Evolutionary conservation across 2,797 vertebrate genomes (phyloP), one percentile per base, ranked within the genome.

Genomic region (Micromesistius poutassou): DNA sequence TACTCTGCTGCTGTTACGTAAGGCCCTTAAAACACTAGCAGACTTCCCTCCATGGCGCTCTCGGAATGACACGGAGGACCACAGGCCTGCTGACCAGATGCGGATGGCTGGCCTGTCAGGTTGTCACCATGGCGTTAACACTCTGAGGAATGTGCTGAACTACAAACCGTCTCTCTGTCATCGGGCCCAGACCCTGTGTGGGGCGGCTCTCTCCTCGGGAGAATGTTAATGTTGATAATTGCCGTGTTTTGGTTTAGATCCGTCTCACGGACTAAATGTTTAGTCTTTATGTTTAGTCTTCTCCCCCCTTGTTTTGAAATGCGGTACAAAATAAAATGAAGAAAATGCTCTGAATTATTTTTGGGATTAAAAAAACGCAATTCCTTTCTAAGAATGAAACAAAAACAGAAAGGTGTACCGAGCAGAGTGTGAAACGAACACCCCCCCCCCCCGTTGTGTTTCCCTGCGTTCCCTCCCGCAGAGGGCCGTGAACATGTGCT

Each of bases 61-160:
- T 88, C 71, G 82, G 55, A 85, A 86, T 84, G 83, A 87, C 82
- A n/a, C n/a, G 13, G 85, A 62, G 55, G 88, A 91, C 91, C 90
- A 85, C 91, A 90, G 88, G 87, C 90, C 89, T 91, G 82, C 50
- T 88, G 89, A 87, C 89, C 89, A 87, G 87, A 87, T 87, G 84
- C 85, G 89, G 87, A 92, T 89, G 91, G 91, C 19, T 83, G 86
- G 85, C 88, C 87, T 91, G 91, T 91, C 91, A 87, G 88, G 83
- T 88, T 82, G 74, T 90, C 86, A 80, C 85, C 83, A 89, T 86
- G 88, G 89, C 88, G 90, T 90, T 89, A 89, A 87, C 85, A 84
- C 91, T 90, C 86, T 83, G 22, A 89, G 86, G 89, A 92, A 92
- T 91, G 91, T 91, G 84, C 90, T 84, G 70, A 87, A 86, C 82